These are phyloP conservation scores for Chelon auratus DNA, from an alignment of 2,797 vertebrate genomes.

Conservation along the genomic window DNA sequence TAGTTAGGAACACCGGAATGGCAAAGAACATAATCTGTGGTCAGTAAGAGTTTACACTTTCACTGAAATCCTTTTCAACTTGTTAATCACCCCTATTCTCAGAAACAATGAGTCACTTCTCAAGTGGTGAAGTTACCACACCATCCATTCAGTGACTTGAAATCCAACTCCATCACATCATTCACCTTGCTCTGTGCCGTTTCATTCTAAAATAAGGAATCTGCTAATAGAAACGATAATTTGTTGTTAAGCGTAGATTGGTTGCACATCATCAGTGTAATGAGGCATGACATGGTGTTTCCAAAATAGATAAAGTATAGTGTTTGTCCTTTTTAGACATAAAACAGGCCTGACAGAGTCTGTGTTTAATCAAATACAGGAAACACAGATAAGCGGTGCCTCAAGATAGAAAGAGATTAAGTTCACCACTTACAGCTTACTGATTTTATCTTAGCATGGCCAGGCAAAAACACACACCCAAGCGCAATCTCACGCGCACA, in stretches of 20 bases:
- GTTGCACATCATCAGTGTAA: slow-evolving; percentile 13
- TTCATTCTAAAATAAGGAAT: slow-evolving; percentile 5
- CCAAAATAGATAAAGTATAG: background rate
- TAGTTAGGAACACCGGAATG: background rate
- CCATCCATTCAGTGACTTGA: background rate
- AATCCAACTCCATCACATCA: background rate
- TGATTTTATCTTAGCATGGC: slow-evolving; percentile 22
- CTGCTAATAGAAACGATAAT: too few species aligned
- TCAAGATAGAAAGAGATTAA: slow-evolving; percentile 37
- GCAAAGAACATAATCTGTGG: background rate
- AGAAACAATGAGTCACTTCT: background rate
- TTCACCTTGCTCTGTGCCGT: background rate
- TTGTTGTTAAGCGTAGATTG: background rate
- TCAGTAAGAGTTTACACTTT: slow-evolving; percentile 1
- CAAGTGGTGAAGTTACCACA: background rate
- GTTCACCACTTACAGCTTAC: slow-evolving; percentile 13
- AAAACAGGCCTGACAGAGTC: slow-evolving; percentile 13
- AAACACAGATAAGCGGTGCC: slow-evolving; percentile 44
- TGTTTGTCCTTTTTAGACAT: slow-evolving; percentile 1
- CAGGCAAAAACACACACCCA: slow-evolving; percentile 35
- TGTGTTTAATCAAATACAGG: slow-evolving; percentile 41
- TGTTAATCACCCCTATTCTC: background rate
- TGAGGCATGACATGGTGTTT: slow-evolving; percentile 1
- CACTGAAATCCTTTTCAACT: background rate
- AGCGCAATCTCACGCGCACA: background rate